A percentile compares a stretch with the other conserved stretches of the same genome.
phyloP scores from a whole-genome alignment of 2,888 invertebrate genomes.

The Drosophila barbarae region DNA sequence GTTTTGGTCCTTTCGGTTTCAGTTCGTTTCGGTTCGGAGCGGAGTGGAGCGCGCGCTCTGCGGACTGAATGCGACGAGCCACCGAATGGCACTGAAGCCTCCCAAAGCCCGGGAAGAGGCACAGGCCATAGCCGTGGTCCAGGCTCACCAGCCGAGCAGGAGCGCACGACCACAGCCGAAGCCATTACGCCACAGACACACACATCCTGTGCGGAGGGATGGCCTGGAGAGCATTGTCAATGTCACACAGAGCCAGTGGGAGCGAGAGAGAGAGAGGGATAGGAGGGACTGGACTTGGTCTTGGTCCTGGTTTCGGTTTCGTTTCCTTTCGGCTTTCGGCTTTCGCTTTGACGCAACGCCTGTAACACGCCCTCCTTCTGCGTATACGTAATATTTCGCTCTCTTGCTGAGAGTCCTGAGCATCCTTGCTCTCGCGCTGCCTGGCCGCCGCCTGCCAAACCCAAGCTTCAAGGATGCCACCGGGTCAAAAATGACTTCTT shows the following conservation, averaged over 20 bases:
- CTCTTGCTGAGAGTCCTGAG: background rate
- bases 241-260: constrained; percentile 36
- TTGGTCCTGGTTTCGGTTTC: constrained; percentile 37
- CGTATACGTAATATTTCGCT: constrained; percentile 52
- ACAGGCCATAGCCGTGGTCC: background rate
- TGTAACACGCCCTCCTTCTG: constrained; percentile 47
- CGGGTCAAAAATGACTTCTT: too few species aligned
- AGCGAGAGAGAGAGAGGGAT: background rate
- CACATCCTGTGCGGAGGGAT: constrained; percentile 5
- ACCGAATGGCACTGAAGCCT: constrained; percentile 69
- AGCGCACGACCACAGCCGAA: constrained; percentile 19
- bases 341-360: constrained; percentile 39
- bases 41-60: constrained; percentile 56
- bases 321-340: constrained; percentile 31
- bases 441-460: constrained; percentile 42
- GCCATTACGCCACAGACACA: constrained; percentile 62
- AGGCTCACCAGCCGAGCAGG: constrained; percentile 28
- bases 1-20: constrained; percentile 7
- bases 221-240: constrained; percentile 50
- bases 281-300: constrained; percentile 13
- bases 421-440: constrained; percentile 15
- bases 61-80: constrained; percentile 72
- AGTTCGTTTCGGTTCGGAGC: constrained; percentile 26
- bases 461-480: constrained; percentile 27
- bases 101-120: constrained; percentile 50